Evolutionary conservation across 2,113 vertebrate genomes (phyloP), one percentile per base, ranked within the genome.

Genomic region (Sceloporus tristichus): DNA sequence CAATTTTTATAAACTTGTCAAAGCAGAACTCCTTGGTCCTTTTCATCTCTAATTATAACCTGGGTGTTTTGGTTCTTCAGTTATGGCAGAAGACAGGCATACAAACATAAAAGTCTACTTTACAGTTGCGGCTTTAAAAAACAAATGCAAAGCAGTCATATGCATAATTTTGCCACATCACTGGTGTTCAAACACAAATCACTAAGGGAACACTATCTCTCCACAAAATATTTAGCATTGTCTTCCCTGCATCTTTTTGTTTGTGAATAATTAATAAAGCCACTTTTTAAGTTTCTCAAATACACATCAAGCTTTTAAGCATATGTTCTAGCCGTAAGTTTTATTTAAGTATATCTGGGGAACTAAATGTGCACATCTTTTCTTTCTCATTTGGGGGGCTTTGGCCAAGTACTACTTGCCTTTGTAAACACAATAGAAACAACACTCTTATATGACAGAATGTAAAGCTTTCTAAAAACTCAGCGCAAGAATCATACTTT

Each of bases 321-420:
- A 88, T 93, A 92, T 90, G 91, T 76, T 94, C 89, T 87, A 88
- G 56, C 89, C 89, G 75, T 3, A 48, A 48, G 21, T 91, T 94
- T 91, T 91, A 88, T 92, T 94, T 90, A 91, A 93, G 90, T 89
- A 86, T 74, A 90, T 87, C 87, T 82, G 90, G 86, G 88, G 91
- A 94, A 92, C 92, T 92, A 94, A 93, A 89, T 73, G 85, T 91
- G 90, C 84, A 90, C 90, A 86, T 94, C 84, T 92, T 91, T 94
- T 94, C 90, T 91, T 92, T 89, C 92, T 82, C 40, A 79, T 91
- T 86, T 81, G 82, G 85, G 75, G 84, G 74, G 6, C 89, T 90
- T 92, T 89, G 92, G 85, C 91, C 85, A 91, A 94, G 94, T 85
- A 88, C 85, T 89, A 95, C 93, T 82, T 86, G 88, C 88, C 89